These are phyloP conservation scores for Zhuqinia jingwanae DNA, from an alignment of 2,888 invertebrate genomes.

Conservation along the genomic window DNA sequence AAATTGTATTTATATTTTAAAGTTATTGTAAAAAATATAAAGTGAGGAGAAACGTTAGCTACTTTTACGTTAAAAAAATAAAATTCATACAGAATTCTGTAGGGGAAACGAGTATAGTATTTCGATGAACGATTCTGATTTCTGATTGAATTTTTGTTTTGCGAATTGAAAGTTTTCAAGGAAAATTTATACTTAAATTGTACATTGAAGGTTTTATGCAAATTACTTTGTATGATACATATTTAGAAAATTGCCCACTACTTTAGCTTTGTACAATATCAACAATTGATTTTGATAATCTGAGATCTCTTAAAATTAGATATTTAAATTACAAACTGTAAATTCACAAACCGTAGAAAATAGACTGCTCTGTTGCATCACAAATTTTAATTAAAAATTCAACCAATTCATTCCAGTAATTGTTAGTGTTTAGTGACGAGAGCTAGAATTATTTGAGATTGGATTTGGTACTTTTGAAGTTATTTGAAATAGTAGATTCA, in stretches of 20 bases:
- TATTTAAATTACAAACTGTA: too few species aligned
- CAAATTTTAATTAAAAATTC: too few species aligned
- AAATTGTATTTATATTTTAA: not conserved
- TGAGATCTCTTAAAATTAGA: too few species aligned
- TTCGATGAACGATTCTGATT: too few species aligned
- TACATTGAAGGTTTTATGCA: conserved; percentile 28
- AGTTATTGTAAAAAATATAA: too few species aligned
- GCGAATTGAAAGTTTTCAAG: not conserved
- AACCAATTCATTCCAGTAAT: too few species aligned
- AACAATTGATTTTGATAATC: too few species aligned
- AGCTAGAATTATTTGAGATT: not conserved
- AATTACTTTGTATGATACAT: conserved; percentile 29
- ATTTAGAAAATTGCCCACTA: not conserved
- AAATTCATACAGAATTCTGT: too few species aligned
- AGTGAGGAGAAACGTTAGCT: not conserved
- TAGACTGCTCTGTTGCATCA: too few species aligned
- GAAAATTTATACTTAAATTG: not conserved
- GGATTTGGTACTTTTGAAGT: not conserved
- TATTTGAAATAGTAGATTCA: not conserved
- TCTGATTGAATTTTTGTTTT: not conserved
- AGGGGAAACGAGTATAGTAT: too few species aligned
- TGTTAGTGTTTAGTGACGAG: not conserved
- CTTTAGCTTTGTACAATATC: not conserved
- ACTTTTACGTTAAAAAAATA: too few species aligned
- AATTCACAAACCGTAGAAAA: too few species aligned